Conservation (phyloP, 2,888 invertebrate genomes). For the Ophioninae sp. region DNA sequence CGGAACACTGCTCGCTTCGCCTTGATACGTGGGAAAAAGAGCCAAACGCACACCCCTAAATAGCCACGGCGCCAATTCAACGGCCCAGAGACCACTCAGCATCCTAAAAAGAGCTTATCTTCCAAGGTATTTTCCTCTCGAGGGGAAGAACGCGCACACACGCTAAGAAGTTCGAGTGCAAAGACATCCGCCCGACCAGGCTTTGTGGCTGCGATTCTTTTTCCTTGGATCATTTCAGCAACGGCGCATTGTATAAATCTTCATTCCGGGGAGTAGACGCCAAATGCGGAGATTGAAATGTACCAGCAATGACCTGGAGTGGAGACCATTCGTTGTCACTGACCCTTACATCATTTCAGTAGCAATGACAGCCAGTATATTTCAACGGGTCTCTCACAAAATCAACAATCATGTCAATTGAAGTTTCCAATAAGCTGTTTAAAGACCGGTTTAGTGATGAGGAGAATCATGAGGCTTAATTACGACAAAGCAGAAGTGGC, state of each 20-base stretch:
- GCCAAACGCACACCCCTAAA: constrained; percentile 50
- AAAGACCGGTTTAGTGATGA: not conserved
- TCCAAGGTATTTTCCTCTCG: constrained; percentile 56
- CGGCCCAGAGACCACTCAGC: constrained; percentile 53
- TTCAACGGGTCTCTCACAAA: not conserved
- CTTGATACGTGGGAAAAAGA: constrained; percentile 23
- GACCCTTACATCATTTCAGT: not conserved
- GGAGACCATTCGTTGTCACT: not conserved
- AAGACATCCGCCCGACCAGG: not conserved
- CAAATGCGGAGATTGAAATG: not conserved
- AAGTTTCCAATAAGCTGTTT: not conserved
- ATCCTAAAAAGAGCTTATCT: constrained; percentile 61
- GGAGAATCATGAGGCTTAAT: too few relatives aligned
- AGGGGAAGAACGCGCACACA: constrained; percentile 31
- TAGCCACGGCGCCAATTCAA: constrained; percentile 56
- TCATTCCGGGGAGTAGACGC: not conserved
- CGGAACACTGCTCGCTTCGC: constrained; percentile 46
- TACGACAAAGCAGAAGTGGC: too few relatives aligned
- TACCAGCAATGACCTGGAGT: not conserved
- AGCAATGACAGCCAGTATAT: not conserved
- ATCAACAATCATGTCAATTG: not conserved
- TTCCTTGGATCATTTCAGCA: not conserved
- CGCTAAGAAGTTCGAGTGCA: not conserved
- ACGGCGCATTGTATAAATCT: not conserved
- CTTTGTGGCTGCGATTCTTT: not conserved